Conservation (phyloP, 2,797 vertebrate species). For the Simalia tracyae region DNA sequence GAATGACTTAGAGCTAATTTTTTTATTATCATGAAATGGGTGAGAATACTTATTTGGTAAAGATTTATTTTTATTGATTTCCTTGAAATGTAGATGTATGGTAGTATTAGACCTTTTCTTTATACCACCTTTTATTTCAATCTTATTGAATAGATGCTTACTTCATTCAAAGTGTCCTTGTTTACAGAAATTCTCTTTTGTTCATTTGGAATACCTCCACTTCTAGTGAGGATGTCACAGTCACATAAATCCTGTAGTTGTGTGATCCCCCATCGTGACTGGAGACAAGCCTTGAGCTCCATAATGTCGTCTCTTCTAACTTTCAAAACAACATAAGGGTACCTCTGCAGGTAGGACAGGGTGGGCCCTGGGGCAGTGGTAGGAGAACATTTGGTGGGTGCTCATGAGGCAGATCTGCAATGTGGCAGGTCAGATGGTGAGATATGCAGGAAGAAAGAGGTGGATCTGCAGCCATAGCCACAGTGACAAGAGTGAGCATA, state of each 20-base stretch:
- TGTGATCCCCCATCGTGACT: not conserved
- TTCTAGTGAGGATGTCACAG: not conserved
- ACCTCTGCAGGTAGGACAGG: too few species aligned
- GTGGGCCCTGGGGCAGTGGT: too few species aligned
- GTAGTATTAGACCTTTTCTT: not conserved
- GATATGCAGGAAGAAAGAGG: too few species aligned
- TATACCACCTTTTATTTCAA: not conserved
- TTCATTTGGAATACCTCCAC: not conserved
- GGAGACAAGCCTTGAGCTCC: not conserved
- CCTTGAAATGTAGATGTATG: not conserved
- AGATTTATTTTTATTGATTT: not conserved
- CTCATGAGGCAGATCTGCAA: too few species aligned
- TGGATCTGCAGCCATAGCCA: too few species aligned
- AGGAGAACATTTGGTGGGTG: too few species aligned
- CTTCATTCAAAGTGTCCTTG: not conserved
- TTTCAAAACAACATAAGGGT: not conserved
- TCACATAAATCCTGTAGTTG: not conserved
- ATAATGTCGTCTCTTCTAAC: not conserved
- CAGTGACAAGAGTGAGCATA: too few species aligned
- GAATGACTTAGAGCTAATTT: not conserved
- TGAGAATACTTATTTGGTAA: not conserved
- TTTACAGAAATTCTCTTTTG: not conserved
- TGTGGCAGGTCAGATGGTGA: too few species aligned
- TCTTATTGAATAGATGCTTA: not conserved
- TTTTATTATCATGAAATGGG: not conserved